Percentiles rank a stretch among this genome's conserved stretches.
phyloP scores from a whole-genome alignment of 1,140 invertebrate genomes.

The Elymnias hypermnestra region DNA sequence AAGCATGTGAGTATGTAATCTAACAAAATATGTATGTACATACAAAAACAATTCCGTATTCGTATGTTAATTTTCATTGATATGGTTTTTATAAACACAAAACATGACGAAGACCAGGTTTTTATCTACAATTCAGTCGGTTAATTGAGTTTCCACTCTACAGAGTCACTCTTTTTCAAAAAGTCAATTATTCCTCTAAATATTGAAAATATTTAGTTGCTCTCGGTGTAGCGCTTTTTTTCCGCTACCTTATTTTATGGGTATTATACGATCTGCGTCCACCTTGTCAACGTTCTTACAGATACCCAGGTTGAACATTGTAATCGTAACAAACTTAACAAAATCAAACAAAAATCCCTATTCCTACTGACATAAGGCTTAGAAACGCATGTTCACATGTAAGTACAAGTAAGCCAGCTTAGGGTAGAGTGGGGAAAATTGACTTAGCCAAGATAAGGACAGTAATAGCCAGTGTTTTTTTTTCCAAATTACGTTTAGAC shows the following conservation, averaged over 20 bases:
- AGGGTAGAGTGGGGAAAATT: constrained; percentile 62
- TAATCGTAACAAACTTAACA: constrained; percentile 28
- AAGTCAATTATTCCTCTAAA: background rate
- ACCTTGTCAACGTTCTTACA: constrained; percentile 69
- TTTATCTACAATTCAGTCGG: too few relatives aligned
- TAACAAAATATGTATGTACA: too few relatives aligned
- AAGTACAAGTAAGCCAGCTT: constrained; percentile 7
- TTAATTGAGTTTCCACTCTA: too few relatives aligned
- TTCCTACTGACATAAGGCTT: constrained; percentile 14
- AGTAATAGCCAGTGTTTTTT: constrained; percentile 66
- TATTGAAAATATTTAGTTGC: background rate
- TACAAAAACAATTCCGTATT: too few relatives aligned
- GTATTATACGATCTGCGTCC: constrained; percentile 70
- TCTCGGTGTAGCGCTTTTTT: constrained; percentile 47
- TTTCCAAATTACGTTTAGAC: constrained; percentile 59
- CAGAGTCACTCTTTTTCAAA: background rate
- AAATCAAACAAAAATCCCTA: constrained; percentile 21
- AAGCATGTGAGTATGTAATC: too few relatives aligned
- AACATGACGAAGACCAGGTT: too few relatives aligned
- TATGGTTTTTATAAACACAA: too few relatives aligned
- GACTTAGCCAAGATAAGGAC: constrained; percentile 71
- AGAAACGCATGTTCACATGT: constrained; percentile 13
- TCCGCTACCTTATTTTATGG: constrained; percentile 71
- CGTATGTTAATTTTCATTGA: too few relatives aligned
- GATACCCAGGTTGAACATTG: constrained; percentile 63